A percentile compares a stretch with the other conserved stretches of the same genome.
Conservation (phyloP, 2,797 vertebrate genomes). For the Mormyrus hasselquistii region DNA sequence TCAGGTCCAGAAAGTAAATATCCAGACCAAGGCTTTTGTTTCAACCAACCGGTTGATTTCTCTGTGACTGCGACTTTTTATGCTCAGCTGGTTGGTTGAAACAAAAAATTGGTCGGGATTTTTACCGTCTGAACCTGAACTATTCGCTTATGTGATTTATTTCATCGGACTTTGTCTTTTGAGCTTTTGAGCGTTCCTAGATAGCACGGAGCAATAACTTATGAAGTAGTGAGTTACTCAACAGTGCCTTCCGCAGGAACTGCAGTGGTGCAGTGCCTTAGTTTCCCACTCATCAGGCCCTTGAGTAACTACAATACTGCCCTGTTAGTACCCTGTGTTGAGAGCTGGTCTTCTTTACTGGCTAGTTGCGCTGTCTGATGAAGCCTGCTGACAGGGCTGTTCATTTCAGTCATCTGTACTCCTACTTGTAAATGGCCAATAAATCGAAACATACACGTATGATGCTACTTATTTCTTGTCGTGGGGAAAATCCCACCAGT, state of each 20-base stretch:
- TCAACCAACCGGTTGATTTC: background rate
- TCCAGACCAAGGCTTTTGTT: background rate
- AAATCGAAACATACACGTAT: background rate
- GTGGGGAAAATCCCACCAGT: background rate
- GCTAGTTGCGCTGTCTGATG: background rate
- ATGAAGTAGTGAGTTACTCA: background rate
- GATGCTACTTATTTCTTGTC: background rate
- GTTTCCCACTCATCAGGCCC: background rate
- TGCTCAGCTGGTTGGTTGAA: background rate
- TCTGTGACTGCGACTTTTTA: background rate
- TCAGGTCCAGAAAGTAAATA: background rate
- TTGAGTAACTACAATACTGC: background rate
- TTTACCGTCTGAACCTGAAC: background rate
- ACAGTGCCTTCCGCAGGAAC: background rate
- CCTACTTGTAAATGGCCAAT: background rate
- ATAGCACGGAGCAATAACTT: background rate
- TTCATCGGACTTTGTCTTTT: background rate
- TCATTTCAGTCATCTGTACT: background rate
- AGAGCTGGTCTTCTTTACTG: background rate
- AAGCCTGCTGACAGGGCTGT: background rate
- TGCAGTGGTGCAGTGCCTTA: background rate
- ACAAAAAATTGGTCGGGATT: background rate
- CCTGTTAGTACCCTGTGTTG: background rate
- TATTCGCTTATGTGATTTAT: background rate
- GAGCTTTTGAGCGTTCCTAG: background rate